These are phyloP conservation scores for Brachyalestes nurse DNA, from an alignment of 2,797 vertebrate species.

Conservation along the genomic window DNA sequence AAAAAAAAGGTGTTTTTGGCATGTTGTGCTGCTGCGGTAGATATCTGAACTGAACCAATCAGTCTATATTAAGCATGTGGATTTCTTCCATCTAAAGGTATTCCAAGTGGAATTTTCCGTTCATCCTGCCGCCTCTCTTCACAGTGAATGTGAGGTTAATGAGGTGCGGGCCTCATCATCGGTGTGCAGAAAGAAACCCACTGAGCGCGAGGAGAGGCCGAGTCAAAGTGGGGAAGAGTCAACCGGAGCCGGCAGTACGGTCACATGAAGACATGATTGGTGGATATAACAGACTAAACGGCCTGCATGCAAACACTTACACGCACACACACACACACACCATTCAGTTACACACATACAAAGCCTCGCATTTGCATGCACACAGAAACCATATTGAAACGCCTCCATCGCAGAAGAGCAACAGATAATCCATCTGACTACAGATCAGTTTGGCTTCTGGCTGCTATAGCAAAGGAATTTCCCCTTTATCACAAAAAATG, in stretches of 20 bases:
- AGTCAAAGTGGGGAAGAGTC: not conserved
- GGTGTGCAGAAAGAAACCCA: not conserved
- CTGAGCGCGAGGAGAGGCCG: not conserved
- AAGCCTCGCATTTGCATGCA: not conserved
- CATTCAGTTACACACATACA: not conserved
- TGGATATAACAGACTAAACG: not conserved
- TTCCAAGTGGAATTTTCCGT: not conserved
- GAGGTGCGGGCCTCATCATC: not conserved
- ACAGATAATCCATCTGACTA: not conserved
- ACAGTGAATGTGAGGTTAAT: constrained; percentile 20
- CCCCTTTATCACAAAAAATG: not conserved
- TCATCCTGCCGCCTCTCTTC: not conserved
- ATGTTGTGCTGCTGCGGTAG: not conserved
- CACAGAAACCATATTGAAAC: not conserved
- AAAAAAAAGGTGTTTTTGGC: not conserved
- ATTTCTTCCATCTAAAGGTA: constrained; percentile 4
- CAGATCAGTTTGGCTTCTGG: not conserved
- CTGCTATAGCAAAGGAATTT: not conserved
- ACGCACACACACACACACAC: too few relatives aligned
- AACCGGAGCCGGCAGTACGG: not conserved
- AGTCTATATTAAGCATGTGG: not conserved
- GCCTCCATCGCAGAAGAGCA: not conserved
- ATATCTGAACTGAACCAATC: not conserved
- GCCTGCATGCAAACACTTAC: not conserved
- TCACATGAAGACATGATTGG: not conserved